Evolutionary conservation across 1,140 invertebrate species (phyloP), one percentile per base, ranked within the genome.

Genomic region (Paraescarpia echinospica): DNA sequence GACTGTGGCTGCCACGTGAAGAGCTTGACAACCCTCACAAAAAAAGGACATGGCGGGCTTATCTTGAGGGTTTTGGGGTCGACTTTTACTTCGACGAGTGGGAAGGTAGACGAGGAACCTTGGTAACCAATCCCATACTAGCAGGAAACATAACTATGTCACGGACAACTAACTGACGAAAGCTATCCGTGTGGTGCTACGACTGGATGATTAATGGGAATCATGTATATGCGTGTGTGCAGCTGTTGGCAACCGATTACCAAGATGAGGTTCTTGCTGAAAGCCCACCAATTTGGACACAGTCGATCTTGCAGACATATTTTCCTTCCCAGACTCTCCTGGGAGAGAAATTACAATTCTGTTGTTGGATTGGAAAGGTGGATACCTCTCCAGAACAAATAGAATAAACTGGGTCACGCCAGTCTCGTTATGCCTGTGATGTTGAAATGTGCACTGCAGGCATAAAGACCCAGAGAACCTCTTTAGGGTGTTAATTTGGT

Each of bases 11-110:
- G 48, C 94, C 95, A 18, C 93, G 96, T 59, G 95, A 96, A 77
- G 96, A 97, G 92, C 93, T 97, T 31, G 97, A 97, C 94, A 97
- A 97, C 95, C 96, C 97, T 31, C 97, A 97, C 94, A 97, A 97
- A 93, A 94, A 94, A 91, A 97, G 96, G 94, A 96, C 95, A 1
- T 96, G 96, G 95, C 95, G 96, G 92, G 94, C 96, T 35, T 97
- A 95, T 94, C 94, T 93, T 51, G 96, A 96, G 51, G 94, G 96
- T 92, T 96, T 97, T 93, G 94, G 94, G 1, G 95, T 97, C 34
- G 95, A 96, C 92, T 92, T 96, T 0, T 91, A 2, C 96, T 96
- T 94, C 94, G 95, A 93, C 91, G 94, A 92, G 94, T 22, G 8
- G 12, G 2, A 4, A 31, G 1, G 22, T 77, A 77, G 2, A 77